These are phyloP conservation scores for Agonum fuliginosum DNA, from an alignment of 2,888 invertebrate genomes.

Conservation along the genomic window DNA sequence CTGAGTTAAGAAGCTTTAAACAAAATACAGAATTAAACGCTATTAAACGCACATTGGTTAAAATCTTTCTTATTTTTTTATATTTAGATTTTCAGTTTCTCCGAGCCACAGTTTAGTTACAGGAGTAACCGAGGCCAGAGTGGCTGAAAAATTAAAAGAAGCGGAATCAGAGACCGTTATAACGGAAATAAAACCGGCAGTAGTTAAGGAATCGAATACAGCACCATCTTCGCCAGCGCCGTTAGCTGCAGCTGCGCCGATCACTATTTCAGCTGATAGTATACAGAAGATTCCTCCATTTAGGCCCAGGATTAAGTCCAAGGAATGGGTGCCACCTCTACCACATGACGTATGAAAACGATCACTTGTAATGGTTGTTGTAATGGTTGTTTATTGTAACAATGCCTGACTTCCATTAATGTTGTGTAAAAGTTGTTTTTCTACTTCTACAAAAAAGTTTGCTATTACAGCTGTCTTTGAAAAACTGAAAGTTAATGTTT, in stretches of 20 bases:
- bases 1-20: no score
- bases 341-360: conserved; percentile 67
- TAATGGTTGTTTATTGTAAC: not conserved
- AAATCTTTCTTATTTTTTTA: conserved; percentile 3
- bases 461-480: no score
- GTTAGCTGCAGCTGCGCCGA: conserved; percentile 74
- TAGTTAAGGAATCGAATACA: conserved; percentile 49
- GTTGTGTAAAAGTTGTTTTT: no score
- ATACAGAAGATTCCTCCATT: conserved; percentile 76
- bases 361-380: not conserved
- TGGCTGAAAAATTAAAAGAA: conserved; percentile 66
- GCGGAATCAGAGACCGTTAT: conserved; percentile 61
- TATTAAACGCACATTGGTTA: not conserved
- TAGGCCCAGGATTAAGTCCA: conserved; percentile 76
- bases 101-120: conserved; percentile 69
- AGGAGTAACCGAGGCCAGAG: conserved; percentile 61
- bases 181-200: conserved; percentile 57
- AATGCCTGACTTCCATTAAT: no score
- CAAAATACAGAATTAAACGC: no score
- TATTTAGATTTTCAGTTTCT: conserved; percentile 71
- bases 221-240: conserved; percentile 61
- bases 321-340: conserved; percentile 73
- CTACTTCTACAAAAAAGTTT: no score
- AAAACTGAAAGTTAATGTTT: no score
- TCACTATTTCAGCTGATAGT: conserved; percentile 68